These are phyloP conservation scores for Thymelicus acteon DNA, from an alignment of 2,888 invertebrate species.

Conservation along the genomic window DNA sequence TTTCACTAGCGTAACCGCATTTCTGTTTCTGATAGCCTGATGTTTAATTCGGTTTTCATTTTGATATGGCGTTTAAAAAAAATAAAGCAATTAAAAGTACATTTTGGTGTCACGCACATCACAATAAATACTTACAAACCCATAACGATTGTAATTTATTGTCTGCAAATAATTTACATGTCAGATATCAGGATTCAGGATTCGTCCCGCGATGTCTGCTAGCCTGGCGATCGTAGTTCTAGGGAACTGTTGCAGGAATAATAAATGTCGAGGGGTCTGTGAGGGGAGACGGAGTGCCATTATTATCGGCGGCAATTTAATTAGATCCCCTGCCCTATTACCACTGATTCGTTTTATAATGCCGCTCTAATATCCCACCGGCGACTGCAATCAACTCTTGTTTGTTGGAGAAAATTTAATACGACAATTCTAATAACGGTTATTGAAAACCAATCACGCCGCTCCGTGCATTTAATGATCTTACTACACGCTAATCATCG, in stretches of 20 bases:
- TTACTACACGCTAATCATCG: conserved; percentile 43
- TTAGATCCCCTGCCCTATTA: conserved; percentile 82
- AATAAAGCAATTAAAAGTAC: no score
- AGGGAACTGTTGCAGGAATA: conserved; percentile 71
- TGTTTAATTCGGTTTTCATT: no score
- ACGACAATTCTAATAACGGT: conserved; percentile 58
- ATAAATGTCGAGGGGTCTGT: conserved; percentile 80
- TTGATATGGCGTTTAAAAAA: no score
- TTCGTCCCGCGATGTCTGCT: not conserved
- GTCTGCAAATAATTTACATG: no score
- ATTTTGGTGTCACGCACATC: not conserved
- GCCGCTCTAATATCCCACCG: conserved; percentile 69
- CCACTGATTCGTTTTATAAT: conserved; percentile 82
- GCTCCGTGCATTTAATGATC: conserved; percentile 27
- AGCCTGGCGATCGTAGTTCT: conserved; percentile 44
- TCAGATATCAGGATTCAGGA: not conserved
- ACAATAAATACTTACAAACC: not conserved
- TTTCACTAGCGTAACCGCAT: no score
- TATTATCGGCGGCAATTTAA: conserved; percentile 84
- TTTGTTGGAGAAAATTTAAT: conserved; percentile 55
- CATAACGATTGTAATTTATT: no score
- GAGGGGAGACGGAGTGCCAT: conserved; percentile 76
- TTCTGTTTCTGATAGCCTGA: no score
- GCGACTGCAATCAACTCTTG: conserved; percentile 52
- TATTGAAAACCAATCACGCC: conserved; percentile 55